Evolutionary conservation across 2,113 vertebrate species (phyloP).

Genomic region (Heteronetta atricapilla): DNA sequence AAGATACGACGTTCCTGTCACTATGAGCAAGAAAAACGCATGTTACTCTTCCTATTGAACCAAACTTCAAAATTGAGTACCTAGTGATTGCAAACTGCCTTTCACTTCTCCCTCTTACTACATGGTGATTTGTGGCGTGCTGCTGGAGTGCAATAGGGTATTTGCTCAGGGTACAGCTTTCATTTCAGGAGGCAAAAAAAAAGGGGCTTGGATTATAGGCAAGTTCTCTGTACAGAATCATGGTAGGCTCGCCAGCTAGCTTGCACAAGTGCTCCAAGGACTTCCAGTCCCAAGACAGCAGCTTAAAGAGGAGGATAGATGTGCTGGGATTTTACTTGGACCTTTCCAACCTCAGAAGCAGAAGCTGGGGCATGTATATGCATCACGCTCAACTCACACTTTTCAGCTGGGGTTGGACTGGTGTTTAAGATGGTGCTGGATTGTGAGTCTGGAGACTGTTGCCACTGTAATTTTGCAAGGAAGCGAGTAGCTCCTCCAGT

Average conservation of each 20-base stretch:
- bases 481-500: not conserved
- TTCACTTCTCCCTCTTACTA: not conserved
- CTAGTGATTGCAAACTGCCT: not conserved
- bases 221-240: not conserved
- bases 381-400: not conserved
- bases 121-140: not conserved
- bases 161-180: not conserved
- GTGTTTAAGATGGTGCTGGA: not conserved
- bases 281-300: not conserved
- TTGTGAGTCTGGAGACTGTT: not conserved
- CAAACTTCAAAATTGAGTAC: not conserved
- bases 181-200: not conserved
- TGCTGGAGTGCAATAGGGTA: not conserved
- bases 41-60: not conserved
- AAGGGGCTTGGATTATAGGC: not conserved
- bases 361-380: not conserved
- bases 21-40: not conserved
- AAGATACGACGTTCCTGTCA: rapidly evolving
- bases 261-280: not conserved
- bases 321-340: not conserved
- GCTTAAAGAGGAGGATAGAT: not conserved
- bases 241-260: not conserved
- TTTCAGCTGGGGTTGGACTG: not conserved
- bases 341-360: not conserved
- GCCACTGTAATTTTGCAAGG: not conserved